phyloP scores from a whole-genome alignment of 2,113 vertebrate genomes.

The Scomber scombrus region DNA sequence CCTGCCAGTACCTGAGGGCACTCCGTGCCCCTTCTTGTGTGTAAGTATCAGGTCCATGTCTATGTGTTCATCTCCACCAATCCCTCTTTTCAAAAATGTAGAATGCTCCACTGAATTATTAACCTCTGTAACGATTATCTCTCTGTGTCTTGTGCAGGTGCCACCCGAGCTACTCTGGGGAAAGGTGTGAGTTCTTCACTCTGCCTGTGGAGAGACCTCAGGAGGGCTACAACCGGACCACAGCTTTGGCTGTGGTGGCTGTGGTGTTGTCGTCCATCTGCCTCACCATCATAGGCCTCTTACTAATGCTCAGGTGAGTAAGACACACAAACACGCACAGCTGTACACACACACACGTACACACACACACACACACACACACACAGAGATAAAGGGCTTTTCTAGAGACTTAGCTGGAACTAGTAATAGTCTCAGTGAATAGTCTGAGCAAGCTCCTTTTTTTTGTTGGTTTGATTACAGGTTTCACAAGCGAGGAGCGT shows the following conservation, averaged over 20 bases:
- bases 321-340: not conserved
- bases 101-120: not conserved
- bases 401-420: not conserved
- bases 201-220: conserved; percentile 87
- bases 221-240: conserved; percentile 91
- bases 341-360: not conserved
- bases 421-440: not conserved
- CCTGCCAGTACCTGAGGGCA: conserved; percentile 90
- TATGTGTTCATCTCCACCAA: not conserved
- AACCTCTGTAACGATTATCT: not conserved
- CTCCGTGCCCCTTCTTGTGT: conserved; percentile 89
- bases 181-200: conserved; percentile 89
- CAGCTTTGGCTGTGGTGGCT: conserved; percentile 91
- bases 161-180: conserved; percentile 89
- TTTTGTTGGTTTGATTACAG: conserved; percentile 73
- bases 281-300: conserved; percentile 91
- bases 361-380: not conserved
- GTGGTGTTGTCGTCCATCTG: conserved; percentile 95
- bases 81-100: not conserved
- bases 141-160: conserved; percentile 81
- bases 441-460: conserved; percentile 36
- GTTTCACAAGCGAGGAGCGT: conserved; percentile 95
- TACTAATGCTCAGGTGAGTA: conserved; percentile 92
- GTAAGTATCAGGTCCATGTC: conserved; percentile 84
- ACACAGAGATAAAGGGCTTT: not conserved